Percentiles rank a stretch among this genome's conserved stretches.
These are phyloP conservation scores for Apeira syringaria DNA, from an alignment of 2,888 invertebrate species.

Conservation along the genomic window DNA sequence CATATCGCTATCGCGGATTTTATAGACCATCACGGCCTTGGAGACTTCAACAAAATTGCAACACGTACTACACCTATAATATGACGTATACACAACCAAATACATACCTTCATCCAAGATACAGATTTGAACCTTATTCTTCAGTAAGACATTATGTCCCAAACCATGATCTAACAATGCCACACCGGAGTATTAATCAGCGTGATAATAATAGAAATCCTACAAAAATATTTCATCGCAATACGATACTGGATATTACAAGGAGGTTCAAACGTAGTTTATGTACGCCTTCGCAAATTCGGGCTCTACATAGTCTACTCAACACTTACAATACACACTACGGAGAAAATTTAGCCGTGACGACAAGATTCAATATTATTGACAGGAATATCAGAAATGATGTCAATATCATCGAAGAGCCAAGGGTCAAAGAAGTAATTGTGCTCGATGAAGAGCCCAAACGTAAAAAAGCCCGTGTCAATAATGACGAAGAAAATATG, in stretches of 20 bases:
- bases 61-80: not conserved
- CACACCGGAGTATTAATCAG: not conserved
- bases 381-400: no score
- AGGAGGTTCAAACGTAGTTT: slow-evolving; percentile 1
- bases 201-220: not conserved
- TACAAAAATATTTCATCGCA: slow-evolving; percentile 6
- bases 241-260: slow-evolving; percentile 5
- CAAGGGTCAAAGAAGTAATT: slow-evolving; percentile 51
- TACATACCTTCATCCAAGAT: slow-evolving; percentile 4
- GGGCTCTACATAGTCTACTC: slow-evolving; percentile 48
- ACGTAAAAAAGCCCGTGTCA: slow-evolving; percentile 44
- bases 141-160: slow-evolving; percentile 2
- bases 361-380: slow-evolving; percentile 45
- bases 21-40: not conserved
- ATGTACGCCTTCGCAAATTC: not conserved
- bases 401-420: slow-evolving; percentile 28
- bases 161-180: not conserved
- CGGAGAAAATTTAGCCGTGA: slow-evolving; percentile 48
- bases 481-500: slow-evolving; percentile 34
- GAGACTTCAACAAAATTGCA: not conserved
- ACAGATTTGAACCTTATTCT: slow-evolving; percentile 1
- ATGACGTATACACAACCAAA: not conserved
- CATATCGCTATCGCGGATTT: slow-evolving; percentile 2
- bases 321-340: slow-evolving; percentile 59
- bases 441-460: slow-evolving; percentile 52